These are phyloP conservation scores for Tupaia tana DNA, from an alignment of 2,113 vertebrate species.

Conservation along the genomic window DNA sequence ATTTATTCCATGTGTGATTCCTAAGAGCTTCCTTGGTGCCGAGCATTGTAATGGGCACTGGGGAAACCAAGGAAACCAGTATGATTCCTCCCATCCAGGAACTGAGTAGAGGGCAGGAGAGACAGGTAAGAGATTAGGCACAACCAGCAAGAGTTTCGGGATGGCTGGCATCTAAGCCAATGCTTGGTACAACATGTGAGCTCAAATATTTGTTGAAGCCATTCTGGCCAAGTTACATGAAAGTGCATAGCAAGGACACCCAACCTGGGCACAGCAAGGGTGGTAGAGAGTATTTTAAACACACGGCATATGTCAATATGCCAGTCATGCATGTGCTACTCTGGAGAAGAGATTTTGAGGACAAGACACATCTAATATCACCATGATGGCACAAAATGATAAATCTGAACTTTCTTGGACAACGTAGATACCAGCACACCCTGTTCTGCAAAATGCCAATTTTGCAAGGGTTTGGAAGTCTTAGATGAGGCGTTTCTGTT, in stretches of 20 bases:
- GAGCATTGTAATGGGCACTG: not conserved
- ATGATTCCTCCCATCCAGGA: not conserved
- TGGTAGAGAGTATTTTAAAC: not conserved
- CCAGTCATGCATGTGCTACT: not conserved
- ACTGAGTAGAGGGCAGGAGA: not conserved
- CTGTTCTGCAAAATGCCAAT: not conserved
- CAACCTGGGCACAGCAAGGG: not conserved
- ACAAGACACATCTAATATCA: not conserved
- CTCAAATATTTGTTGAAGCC: not conserved
- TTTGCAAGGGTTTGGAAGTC: not conserved
- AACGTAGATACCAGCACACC: not conserved
- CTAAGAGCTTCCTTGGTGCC: not conserved
- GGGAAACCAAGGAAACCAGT: not conserved
- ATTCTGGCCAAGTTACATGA: not conserved
- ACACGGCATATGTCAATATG: not conserved
- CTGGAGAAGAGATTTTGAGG: not conserved
- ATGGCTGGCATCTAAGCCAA: not conserved
- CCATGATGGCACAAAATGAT: not conserved
- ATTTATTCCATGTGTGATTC: not conserved
- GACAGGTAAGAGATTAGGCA: not conserved
- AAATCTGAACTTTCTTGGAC: not conserved
- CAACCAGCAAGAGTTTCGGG: not conserved
- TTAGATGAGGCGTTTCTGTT: slow-evolving; percentile 38
- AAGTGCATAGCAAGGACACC: not conserved
- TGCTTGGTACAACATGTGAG: not conserved